Base-by-base conservation (phyloP, 2,113 vertebrate species). In the Laticauda laticaudata region DNA sequence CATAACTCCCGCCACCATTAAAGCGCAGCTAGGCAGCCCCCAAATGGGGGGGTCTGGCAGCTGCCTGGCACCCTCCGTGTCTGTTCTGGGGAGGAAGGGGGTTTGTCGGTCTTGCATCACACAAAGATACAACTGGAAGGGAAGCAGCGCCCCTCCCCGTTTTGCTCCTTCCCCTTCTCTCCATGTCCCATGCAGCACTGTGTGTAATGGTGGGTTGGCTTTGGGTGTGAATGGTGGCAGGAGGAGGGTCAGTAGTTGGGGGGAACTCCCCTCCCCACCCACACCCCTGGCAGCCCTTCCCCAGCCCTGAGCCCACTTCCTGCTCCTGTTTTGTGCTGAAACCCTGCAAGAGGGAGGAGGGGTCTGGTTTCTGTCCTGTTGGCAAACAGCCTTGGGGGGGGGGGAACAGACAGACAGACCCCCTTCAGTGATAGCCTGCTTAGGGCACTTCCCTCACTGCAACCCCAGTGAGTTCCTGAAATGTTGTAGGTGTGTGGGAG, bases 261-360 rank as follows among this genome's bases (percentile, higher is more conserved):
- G 43, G 34, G 43, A 10, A 10, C 51, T 11, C 0, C 21, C 57
- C 56, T 8, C 9, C 8, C 18, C 18, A 21, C 43, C 75, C 75
- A 81, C 18, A 39, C 18, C 75, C 15, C 18, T 43, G 18, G 18
- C 34, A 21, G 34, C 6, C 15, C 0, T 18, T 18, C 18, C 9
- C 5, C 69, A 69, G 12, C 14, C 45, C 45, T 34, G 64, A 14
- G 14, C 64, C n/a, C 61, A 4, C 5, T 81, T 34, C 59, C 51
- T 10, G 26, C 75, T 3, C 18, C 21, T 21, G 34, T 21, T 9
- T 18, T 81, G 6, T 21, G 18, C 34, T 34, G 69, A 34, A 7
- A 34, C 14, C 26, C 7, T 26, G 7, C 15, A 94, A 94, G 94
- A 91, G 5, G 21, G 14, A 53, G 45, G 45, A 90, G 92, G 92